Conservation (phyloP, 2,888 invertebrate genomes). For the Nephrocerus scutellatus region DNA sequence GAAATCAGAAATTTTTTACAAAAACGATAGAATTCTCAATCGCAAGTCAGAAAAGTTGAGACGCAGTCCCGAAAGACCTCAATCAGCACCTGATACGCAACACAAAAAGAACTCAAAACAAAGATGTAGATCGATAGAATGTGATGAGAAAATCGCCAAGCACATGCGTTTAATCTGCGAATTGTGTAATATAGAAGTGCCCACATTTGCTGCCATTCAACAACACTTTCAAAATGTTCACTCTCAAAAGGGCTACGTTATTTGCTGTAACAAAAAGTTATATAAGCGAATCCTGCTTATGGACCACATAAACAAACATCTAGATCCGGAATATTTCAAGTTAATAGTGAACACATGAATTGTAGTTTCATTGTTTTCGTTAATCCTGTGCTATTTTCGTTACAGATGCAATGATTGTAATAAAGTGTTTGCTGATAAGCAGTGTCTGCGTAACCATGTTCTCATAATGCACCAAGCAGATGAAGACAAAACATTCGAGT, state of each 20-base stretch:
- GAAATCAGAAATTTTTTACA: too few relatives aligned
- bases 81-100: constrained; percentile 16
- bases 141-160: constrained; percentile 38
- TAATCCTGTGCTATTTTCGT: background rate
- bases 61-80: constrained; percentile 2
- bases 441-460: constrained; percentile 42
- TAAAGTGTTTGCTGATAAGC: constrained; percentile 37
- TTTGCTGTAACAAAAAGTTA: constrained; percentile 44
- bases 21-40: too few relatives aligned
- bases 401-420: constrained; percentile 34
- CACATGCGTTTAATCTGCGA: constrained; percentile 42
- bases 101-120: constrained; percentile 17
- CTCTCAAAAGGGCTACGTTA: constrained; percentile 35
- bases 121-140: constrained; percentile 30
- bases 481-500: constrained; percentile 38
- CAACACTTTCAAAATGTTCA: constrained; percentile 35
- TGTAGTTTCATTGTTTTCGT: background rate
- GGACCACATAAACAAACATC: constrained; percentile 43
- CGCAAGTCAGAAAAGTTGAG: too few relatives aligned
- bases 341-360: constrained; percentile 27
- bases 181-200: constrained; percentile 31
- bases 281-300: constrained; percentile 39
- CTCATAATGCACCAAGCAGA: constrained; percentile 42
- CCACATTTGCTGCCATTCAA: constrained; percentile 34
- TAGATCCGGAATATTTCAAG: constrained; percentile 45